phyloP scores from a whole-genome alignment of 2,797 vertebrate species.

The Hemibagrus guttatus region DNA sequence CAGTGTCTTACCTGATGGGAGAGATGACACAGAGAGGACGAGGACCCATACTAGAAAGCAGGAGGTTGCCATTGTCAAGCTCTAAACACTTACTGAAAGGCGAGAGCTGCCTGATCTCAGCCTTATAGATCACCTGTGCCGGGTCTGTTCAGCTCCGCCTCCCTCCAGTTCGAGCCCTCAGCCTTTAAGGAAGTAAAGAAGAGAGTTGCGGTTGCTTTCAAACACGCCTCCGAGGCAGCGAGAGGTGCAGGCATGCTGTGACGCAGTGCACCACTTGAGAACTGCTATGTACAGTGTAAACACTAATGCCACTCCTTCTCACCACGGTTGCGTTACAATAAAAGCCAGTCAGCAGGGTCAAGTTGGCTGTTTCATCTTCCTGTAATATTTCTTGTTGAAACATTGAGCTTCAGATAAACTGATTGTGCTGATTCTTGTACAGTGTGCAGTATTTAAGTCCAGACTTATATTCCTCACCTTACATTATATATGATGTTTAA shows the following conservation, averaged over 20 bases:
- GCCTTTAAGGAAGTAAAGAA: conserved; percentile 46
- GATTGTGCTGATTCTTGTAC: neutral
- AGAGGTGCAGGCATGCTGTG: conserved; percentile 23
- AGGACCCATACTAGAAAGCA: conserved; percentile 68
- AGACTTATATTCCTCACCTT: neutral
- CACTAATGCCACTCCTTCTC: neutral
- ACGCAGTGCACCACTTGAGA: neutral
- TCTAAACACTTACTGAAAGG: conserved; percentile 57
- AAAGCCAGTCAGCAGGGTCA: neutral
- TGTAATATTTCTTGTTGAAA: neutral
- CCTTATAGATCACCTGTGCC: conserved; percentile 57
- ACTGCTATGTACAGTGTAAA: neutral
- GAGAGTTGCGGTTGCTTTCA: neutral
- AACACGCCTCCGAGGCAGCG: conserved; percentile 50
- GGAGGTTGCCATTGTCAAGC: conserved; percentile 61
- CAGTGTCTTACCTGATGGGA: conserved; percentile 70
- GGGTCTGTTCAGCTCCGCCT: neutral
- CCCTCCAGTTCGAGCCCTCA: neutral
- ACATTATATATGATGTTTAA: neutral
- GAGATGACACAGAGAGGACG: conserved; percentile 58
- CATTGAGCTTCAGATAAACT: too few species aligned
- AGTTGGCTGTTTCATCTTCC: neutral
- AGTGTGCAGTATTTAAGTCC: neutral
- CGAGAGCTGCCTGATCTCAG: conserved; percentile 28
- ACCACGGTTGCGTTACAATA: neutral